Evolutionary conservation across 1,140 invertebrate species (phyloP), one percentile per base, ranked within the genome.

Genomic region (Geopemphigus sp.): DNA sequence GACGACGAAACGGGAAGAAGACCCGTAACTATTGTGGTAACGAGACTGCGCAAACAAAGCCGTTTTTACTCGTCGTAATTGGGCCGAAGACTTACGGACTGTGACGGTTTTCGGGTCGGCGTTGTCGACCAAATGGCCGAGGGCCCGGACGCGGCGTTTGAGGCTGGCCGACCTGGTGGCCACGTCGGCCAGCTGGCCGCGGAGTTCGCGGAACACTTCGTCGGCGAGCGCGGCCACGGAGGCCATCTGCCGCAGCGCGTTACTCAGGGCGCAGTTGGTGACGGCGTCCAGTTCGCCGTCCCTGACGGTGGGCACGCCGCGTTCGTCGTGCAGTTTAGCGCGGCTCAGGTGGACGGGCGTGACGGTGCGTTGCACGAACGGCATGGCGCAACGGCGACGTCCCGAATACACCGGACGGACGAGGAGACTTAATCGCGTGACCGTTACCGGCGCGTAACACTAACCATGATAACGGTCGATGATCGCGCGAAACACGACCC

Each of bases 71-170:
- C n/a, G n/a, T n/a, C n/a, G n/a, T n/a, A n/a, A n/a, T n/a, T n/a
- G n/a, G n/a, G n/a, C 1, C 47, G 22, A 70, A 87, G 22, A 94
- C 93, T 94, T 90, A 94, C 93, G 92, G 87, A 94, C 92, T 89
- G 91, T 88, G 83, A 93, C 92, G 85, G 90, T 89, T 87, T 92
- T 93, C 66, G 92, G 92, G 85, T 94, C 92, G 86, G 90, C 91
- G 66, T 84, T 85, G 74, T 82, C 63, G 59, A 92, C 89, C 82
- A 88, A 86, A 80, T 88, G 87, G 82, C 90, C 88, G 72, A 94
- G 87, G 39, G 85, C 85, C 45, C 85, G 85, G 80, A 94, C 90
- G 82, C 90, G 90, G 22, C 84, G 84, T 83, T 89, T 89, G 59
- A 93, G 88, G 14, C 85, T 85, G 59, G 89, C 88, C 12, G 91